Evolutionary conservation across 2,113 vertebrate genomes (phyloP), one percentile per base, ranked within the genome.

Genomic region (Strigops habroptila): DNA sequence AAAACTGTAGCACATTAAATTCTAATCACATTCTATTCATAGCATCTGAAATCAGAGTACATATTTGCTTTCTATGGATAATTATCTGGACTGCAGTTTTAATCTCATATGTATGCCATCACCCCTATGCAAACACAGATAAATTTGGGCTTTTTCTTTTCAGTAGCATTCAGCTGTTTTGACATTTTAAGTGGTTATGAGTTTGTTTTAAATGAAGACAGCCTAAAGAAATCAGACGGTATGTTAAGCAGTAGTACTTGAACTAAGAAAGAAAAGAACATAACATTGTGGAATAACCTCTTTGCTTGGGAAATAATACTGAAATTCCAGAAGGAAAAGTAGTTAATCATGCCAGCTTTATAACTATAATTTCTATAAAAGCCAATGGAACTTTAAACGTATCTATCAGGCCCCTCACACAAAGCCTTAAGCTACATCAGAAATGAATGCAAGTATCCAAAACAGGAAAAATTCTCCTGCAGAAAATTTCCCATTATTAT

Each of bases 21-120:
- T 91, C 91, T 96, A 96, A 97, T 96, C 96, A 74, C 81, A 94
- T 97, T 92, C 93, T 96, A 96, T 94, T 93, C 96, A 95, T 87
- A 91, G 92, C 64, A 92, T 75, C 83, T 91, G 77, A 96, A 97
- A 94, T 96, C 81, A 92, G 91, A 93, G 83, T 43, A 92, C n/a
- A 80, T 89, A 76, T 86, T 95, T 91, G 81, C 83, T 96, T 93
- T 86, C 88, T 95, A 95, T 0, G 18, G 81, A 90, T 95, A 96
- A 97, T 91, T 95, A 96, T 88, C 96, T 92, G 63, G 65, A 75
- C 60, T 57, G 65, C 28, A 79, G 74, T 96, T 96, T 82, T 82
- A 92, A 96, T 92, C 83, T 95, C 64, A 53, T 33, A 85, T 0
- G 27, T 89, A 89, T 89, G 74, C 81, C 70, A 89, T 92, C 93